phyloP scores from a whole-genome alignment of 2,888 invertebrate species.

The Eretmocerus hayati region DNA sequence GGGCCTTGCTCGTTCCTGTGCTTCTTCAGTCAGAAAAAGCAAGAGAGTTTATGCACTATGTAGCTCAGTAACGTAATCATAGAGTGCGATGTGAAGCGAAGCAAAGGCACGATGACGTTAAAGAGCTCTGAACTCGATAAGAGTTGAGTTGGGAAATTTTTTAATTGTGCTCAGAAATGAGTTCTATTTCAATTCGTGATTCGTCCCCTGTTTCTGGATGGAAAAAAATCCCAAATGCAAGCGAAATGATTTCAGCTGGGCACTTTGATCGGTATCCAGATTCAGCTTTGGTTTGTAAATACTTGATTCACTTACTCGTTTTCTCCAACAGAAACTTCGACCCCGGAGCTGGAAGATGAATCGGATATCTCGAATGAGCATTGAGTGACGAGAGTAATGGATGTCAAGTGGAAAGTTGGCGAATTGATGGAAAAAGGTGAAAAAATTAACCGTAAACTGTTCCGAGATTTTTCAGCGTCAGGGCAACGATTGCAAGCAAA shows the following conservation, averaged over 20 bases:
- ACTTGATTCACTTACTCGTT: too few relatives aligned
- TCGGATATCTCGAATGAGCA: too few relatives aligned
- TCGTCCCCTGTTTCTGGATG: too few relatives aligned
- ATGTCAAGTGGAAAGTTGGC: conserved; percentile 17
- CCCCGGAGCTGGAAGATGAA: too few relatives aligned
- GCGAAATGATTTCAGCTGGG: too few relatives aligned
- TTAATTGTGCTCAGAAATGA: too few relatives aligned
- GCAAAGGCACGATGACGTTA: conserved; percentile 4
- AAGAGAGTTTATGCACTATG: conserved; percentile 3
- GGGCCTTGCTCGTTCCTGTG: neutral
- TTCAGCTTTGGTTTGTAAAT: too few relatives aligned
- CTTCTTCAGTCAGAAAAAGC: conserved; percentile 3
- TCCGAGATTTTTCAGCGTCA: conserved; percentile 10
- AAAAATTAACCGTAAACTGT: conserved; percentile 20
- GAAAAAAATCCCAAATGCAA: too few relatives aligned
- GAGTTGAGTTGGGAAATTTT: neutral
- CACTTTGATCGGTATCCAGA: too few relatives aligned
- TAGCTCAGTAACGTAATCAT: neutral
- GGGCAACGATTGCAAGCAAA: conserved; percentile 19
- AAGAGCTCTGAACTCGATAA: too few relatives aligned
- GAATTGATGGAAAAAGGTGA: conserved; percentile 11
- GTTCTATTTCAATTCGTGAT: too few relatives aligned
- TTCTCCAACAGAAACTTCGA: too few relatives aligned
- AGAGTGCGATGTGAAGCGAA: conserved; percentile 5
- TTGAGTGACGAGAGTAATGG: conserved; percentile 4